Evolutionary conservation across 2,888 invertebrate genomes (phyloP).

Genomic region (Petrolisthes manimaculis): DNA sequence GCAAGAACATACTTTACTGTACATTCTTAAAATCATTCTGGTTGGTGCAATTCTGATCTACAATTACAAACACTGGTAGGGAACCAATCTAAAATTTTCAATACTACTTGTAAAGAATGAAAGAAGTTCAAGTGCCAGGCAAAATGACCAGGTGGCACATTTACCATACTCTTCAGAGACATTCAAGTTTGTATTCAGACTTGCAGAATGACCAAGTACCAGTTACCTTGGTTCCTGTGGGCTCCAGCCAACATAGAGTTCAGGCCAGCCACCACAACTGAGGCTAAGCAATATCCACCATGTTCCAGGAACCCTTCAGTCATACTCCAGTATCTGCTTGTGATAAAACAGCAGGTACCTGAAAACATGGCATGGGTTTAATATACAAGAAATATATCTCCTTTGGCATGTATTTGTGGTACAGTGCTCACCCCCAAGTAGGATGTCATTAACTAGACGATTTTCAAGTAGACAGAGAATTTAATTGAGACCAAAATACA

Average conservation of each 20-base stretch:
- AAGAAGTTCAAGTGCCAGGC: too few species aligned
- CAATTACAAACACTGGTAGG: too few species aligned
- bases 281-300: conserved; percentile 17
- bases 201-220: conserved; percentile 27
- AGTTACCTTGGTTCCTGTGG: not conserved
- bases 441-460: not conserved
- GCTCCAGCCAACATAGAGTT: not conserved
- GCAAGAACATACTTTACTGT: not conserved
- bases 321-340: conserved; percentile 91
- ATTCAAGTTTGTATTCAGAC: conserved; percentile 26
- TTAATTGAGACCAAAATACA: not conserved
- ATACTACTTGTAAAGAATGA: too few species aligned
- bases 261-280: conserved; percentile 39
- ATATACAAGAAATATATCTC: not conserved
- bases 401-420: not conserved
- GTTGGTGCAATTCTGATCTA: not conserved
- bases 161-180: not conserved
- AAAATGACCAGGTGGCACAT: not conserved
- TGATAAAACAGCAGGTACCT: conserved; percentile 96
- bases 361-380: conserved; percentile 70
- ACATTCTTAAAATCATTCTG: not conserved
- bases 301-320: conserved; percentile 42
- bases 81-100: too few species aligned
- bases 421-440: not conserved
- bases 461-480: not conserved